These are phyloP conservation scores for Orius insidiosus DNA, from an alignment of 1,140 invertebrate genomes.

Conservation along the genomic window DNA sequence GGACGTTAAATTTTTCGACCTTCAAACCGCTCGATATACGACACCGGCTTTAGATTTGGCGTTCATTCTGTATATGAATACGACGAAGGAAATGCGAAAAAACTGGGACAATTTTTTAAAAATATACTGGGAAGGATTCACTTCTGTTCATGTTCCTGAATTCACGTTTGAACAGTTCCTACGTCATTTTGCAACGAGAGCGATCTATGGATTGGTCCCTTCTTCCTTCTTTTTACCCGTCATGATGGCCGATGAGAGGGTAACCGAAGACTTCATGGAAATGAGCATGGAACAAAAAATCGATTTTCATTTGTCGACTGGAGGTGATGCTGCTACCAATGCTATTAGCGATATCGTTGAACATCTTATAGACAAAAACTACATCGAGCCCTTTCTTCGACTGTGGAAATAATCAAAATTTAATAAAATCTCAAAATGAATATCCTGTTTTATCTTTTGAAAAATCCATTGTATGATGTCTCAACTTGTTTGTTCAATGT, in stretches of 20 bases:
- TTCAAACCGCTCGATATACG: neutral
- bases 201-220: neutral
- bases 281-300: neutral
- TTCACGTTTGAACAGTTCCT: neutral
- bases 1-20: neutral
- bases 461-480: no score
- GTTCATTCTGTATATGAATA: conserved; percentile 1
- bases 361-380: no score
- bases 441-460: no score
- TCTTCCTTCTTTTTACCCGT: neutral
- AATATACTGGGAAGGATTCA: conserved; percentile 1
- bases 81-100: neutral
- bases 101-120: neutral
- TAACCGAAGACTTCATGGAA: neutral
- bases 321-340: neutral
- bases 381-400: no score
- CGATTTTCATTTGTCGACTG: neutral
- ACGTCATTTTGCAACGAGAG: neutral
- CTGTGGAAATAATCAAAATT: no score
- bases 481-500: no score
- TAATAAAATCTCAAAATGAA: no score
- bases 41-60: neutral
- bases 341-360: neutral
- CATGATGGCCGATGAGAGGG: neutral
- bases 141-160: neutral